Conservation (phyloP, 2,888 invertebrate species). For the Drosophila barbarae region DNA sequence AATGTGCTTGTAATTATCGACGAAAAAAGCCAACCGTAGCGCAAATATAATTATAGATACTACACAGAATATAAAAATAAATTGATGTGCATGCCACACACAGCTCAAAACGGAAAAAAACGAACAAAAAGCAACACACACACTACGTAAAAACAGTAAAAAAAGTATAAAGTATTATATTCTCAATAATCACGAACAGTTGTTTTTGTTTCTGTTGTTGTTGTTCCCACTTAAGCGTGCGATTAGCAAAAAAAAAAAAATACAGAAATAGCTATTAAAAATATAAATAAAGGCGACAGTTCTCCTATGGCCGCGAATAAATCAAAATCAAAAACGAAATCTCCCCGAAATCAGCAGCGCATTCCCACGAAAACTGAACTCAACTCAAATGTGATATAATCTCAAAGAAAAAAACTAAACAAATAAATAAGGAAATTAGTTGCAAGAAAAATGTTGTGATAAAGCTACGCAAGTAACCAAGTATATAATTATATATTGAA, state of each 20-base stretch:
- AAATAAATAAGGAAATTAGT: constrained; percentile 16
- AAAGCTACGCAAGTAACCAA: constrained; percentile 33
- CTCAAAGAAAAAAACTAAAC: constrained; percentile 16
- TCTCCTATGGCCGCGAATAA: constrained; percentile 21
- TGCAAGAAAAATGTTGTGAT: constrained; percentile 38
- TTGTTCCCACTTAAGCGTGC: constrained; percentile 40
- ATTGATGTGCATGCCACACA: constrained; percentile 44
- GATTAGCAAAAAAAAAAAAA: constrained; percentile 42
- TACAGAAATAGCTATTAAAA: constrained; percentile 9
- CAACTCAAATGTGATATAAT: constrained; percentile 51
- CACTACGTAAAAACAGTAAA: constrained; percentile 14
- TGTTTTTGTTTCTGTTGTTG: constrained; percentile 49
- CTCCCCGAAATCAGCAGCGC: constrained; percentile 58
- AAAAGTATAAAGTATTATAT: constrained; percentile 19
- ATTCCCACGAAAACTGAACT: constrained; percentile 61
- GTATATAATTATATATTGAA: constrained; percentile 15
- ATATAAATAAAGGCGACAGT: constrained; percentile 1
- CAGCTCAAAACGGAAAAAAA: constrained; percentile 22
- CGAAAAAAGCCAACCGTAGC: constrained; percentile 35
- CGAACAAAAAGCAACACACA: constrained; percentile 2
- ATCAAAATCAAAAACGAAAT: constrained; percentile 39
- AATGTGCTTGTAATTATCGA: constrained; percentile 59
- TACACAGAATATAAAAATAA: constrained; percentile 32
- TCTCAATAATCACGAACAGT: constrained; percentile 35
- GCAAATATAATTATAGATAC: constrained; percentile 45